A percentile compares a stretch with the other conserved stretches of the same genome.
Conservation (phyloP, 2,113 vertebrate genomes). For the Phalacrocorax brasilianus region DNA sequence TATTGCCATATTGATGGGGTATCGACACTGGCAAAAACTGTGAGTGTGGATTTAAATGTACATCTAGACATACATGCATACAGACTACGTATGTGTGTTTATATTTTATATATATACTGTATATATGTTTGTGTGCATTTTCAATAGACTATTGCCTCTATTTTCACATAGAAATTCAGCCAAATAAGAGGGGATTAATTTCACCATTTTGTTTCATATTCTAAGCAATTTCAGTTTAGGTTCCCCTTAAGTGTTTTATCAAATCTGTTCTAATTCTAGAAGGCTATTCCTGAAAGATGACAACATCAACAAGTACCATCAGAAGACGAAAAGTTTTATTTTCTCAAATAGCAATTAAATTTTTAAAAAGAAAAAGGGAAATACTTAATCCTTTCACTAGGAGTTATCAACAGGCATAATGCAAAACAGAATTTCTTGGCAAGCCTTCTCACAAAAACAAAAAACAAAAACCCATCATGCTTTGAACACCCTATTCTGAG, state of each 20-base stretch:
- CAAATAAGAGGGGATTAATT: background rate
- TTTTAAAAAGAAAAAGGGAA: background rate
- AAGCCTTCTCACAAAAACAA: background rate
- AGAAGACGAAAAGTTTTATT: background rate
- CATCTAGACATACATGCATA: rapidly evolving
- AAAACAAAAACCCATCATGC: background rate
- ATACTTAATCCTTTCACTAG: background rate
- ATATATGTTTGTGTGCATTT: rapidly evolving
- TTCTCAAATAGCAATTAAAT: background rate
- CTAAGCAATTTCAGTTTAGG: background rate
- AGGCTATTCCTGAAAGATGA: background rate
- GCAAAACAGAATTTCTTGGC: background rate
- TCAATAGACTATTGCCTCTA: background rate
- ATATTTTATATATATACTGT: background rate
- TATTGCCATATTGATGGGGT: background rate
- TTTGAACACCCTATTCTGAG: background rate
- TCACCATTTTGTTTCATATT: background rate
- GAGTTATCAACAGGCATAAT: background rate
- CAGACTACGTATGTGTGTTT: rapidly evolving
- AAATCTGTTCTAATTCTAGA: background rate
- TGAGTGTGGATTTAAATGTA: background rate
- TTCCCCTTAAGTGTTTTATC: background rate
- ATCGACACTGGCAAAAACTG: background rate
- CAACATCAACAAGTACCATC: background rate
- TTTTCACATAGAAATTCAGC: background rate